Percentiles rank a stretch among this genome's conserved stretches.
phyloP scores from a whole-genome alignment of 2,797 vertebrate genomes.

The Carduelis carduelis region DNA sequence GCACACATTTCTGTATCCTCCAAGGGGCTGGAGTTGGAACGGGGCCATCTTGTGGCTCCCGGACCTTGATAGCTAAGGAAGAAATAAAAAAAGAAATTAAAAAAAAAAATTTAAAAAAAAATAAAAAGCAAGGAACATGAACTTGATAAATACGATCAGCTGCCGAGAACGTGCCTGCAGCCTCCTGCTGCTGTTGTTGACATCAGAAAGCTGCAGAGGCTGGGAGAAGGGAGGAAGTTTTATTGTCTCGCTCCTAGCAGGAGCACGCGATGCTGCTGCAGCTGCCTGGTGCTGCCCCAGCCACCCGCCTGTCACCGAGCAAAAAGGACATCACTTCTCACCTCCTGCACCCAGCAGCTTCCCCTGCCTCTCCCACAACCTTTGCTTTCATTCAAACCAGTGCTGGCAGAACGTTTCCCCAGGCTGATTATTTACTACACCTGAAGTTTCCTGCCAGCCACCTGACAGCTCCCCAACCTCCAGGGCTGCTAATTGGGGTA shows the following conservation, averaged over 20 bases:
- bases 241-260: constrained; percentile 9
- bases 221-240: constrained; percentile 24
- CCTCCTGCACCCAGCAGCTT: not conserved
- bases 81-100: fast-evolving
- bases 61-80: not conserved
- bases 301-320: not conserved
- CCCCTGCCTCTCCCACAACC: not conserved
- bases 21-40: constrained; percentile 13
- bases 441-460: not conserved
- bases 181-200: constrained; percentile 62
- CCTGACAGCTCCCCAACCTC: not conserved
- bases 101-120: not conserved
- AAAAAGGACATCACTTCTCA: not conserved
- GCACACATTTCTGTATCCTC: constrained; percentile 48
- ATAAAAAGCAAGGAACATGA: constrained; percentile 8
- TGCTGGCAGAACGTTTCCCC: fast-evolving
- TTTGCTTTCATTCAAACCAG: fast-evolving
- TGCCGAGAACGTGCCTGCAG: constrained; percentile 58
- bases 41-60: not conserved
- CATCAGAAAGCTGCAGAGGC: constrained; percentile 19
- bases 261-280: not conserved
- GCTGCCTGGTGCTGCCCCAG: not conserved
- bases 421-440: not conserved
- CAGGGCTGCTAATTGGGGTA: not conserved
- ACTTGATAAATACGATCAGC: constrained; percentile 59